A percentile compares a stretch with the other conserved stretches of the same genome.
phyloP scores from a whole-genome alignment of 2,888 invertebrate species.

The Zygothrica quintamaculata region DNA sequence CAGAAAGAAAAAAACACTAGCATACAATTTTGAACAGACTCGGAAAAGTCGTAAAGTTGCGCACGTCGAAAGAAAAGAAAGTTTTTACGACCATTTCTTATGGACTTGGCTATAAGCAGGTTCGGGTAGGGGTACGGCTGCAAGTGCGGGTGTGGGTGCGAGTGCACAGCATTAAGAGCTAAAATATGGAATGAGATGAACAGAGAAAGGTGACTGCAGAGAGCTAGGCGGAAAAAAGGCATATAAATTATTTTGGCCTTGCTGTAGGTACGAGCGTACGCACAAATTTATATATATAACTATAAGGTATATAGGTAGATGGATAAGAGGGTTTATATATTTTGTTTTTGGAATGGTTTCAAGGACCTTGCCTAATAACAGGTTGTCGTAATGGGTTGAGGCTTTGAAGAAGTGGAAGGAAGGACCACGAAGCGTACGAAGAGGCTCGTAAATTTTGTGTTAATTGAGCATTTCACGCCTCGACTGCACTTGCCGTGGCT shows the following conservation, averaged over 20 bases:
- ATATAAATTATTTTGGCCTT: constrained; percentile 64
- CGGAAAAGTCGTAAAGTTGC: constrained; percentile 83
- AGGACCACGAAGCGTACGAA: constrained; percentile 12
- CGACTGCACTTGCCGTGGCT: constrained; percentile 43
- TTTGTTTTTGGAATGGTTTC: constrained; percentile 39
- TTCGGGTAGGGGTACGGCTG: neutral
- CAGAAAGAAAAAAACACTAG: constrained; percentile 1
- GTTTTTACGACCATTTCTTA: constrained; percentile 73
- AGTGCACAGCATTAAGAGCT: neutral
- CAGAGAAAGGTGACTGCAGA: neutral
- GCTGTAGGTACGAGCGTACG: constrained; percentile 36
- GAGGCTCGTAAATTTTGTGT: constrained; percentile 80
- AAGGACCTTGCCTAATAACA: constrained; percentile 74
- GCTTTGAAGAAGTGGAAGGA: neutral
- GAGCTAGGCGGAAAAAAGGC: constrained; percentile 60
- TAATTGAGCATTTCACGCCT: constrained; percentile 83
- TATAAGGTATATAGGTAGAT: neutral
- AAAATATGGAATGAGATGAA: constrained; percentile 7
- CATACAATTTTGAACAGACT: constrained; percentile 57
- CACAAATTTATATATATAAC: neutral
- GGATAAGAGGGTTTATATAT: constrained; percentile 19
- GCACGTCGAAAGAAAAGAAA: constrained; percentile 73
- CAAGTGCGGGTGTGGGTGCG: too few species aligned
- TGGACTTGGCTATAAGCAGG: constrained; percentile 11
- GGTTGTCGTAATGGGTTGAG: constrained; percentile 65